These are phyloP conservation scores for Andrena chrysosceles DNA, from an alignment of 2,888 invertebrate species.

Conservation along the genomic window DNA sequence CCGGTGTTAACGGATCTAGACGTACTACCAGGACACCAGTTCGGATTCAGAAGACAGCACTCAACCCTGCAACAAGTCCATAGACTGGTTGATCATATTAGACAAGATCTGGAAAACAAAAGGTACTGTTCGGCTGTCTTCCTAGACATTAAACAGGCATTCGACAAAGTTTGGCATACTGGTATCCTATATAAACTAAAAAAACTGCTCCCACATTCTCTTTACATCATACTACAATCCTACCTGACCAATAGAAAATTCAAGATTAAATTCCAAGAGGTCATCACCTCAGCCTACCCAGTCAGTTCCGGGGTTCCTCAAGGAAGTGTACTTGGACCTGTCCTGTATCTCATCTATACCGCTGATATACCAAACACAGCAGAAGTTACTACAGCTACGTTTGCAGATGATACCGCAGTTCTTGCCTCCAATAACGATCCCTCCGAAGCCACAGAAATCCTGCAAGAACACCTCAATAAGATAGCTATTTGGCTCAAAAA, in stretches of 20 bases:
- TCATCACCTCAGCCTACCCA: too few relatives aligned
- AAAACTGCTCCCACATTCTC: too few relatives aligned
- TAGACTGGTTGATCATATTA: background rate
- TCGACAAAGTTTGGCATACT: too few relatives aligned
- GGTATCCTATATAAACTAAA: too few relatives aligned
- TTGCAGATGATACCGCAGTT: background rate
- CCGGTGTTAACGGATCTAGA: background rate
- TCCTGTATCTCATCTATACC: background rate
- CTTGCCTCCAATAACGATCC: background rate
- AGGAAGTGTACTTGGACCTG: background rate
- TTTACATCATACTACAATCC: too few relatives aligned
- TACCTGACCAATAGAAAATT: too few relatives aligned
- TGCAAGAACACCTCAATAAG: background rate
- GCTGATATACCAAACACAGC: background rate
- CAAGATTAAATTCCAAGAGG: too few relatives aligned
- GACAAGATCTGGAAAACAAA: background rate
- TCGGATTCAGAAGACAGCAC: background rate
- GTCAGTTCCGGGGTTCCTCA: background rate
- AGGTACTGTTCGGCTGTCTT: background rate
- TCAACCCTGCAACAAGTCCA: constrained; percentile 6
- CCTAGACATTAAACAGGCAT: background rate
- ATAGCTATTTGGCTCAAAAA: background rate
- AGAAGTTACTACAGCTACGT: background rate
- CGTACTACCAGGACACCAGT: background rate
- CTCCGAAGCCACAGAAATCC: background rate